Evolutionary conservation across 2,888 invertebrate species (phyloP), one percentile per base, ranked within the genome.

Genomic region (Monochamus alternatus): DNA sequence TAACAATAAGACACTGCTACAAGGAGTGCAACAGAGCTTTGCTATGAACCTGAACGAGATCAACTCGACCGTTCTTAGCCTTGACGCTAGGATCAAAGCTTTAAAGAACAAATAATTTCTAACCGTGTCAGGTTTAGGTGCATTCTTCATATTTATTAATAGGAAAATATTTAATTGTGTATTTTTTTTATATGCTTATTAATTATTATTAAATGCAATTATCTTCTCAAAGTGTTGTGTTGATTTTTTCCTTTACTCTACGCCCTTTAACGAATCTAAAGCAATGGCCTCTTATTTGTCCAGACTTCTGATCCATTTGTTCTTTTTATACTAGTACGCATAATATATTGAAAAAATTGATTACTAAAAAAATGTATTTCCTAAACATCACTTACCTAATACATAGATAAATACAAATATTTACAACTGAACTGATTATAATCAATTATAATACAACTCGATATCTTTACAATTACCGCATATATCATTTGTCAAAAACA

Each of bases 11-110:
- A 92, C 93, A 38, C 86, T 96, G 4, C 87, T 97, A 12, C 93
- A 95, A 85, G 94, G 94, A 0, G 94, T 96, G 0, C 95, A 96
- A 83, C 94, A 94, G 83, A 95, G 94, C 74, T 95, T 97, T 86
- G 93, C 94, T 0, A 92, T 93, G 81, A 96, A 96, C 87, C 90
- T 96, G 62, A 94, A 95, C 85, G 93, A 93, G 76, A 93, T 97
- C 30, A 93, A 94, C 82, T 93, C 92, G 81, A 95, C 96, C 83
- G 92, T 96, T 76, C 90, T 91, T 80, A 93, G 93, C 79, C 89
- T 96, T n/a, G 94, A 96, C 82, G 91, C 93, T 52, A 91, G 95
- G 84, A 92, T 96, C 80, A 90, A 91, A 67, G 92, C 93, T 78
- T 85, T 94, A 14, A 90, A 90, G 59, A 90, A 91, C 79, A 90